Conservation (phyloP, 2,888 invertebrate species). For the Vanessa cardui region DNA sequence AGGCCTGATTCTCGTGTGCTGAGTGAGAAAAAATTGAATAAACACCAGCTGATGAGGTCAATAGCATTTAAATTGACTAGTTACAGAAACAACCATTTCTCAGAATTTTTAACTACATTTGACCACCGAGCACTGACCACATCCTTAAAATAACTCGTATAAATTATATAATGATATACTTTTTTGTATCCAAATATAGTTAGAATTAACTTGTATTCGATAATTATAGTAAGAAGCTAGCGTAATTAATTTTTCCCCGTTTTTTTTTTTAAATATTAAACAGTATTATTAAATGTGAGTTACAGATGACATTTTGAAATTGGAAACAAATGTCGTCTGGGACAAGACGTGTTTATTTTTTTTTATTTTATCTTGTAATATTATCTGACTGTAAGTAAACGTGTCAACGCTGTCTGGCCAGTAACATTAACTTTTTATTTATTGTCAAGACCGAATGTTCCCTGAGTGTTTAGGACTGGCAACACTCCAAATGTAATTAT, state of each 20-base stretch:
- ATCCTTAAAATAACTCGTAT: constrained; percentile 4
- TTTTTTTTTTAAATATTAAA: too few relatives aligned
- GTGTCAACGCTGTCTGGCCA: constrained; percentile 67
- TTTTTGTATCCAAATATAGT: background rate
- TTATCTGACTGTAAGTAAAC: constrained; percentile 60
- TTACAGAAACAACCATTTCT: constrained; percentile 21
- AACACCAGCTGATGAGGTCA: constrained; percentile 27
- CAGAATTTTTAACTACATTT: constrained; percentile 14
- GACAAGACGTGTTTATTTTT: constrained; percentile 44
- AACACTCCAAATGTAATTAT: constrained; percentile 52
- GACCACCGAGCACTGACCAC: background rate
- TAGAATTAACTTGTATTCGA: too few relatives aligned
- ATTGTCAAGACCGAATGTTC: constrained; percentile 54
- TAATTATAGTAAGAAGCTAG: too few relatives aligned
- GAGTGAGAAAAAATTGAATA: background rate
- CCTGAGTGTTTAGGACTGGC: constrained; percentile 51
- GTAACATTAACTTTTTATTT: constrained; percentile 61
- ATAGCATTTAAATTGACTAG: constrained; percentile 18
- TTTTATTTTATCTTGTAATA: constrained; percentile 45
- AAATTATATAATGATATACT: background rate
- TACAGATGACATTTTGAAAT: constrained; percentile 17
- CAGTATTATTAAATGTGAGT: background rate
- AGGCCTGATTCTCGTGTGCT: background rate
- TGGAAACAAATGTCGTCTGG: constrained; percentile 24
- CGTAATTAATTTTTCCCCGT: too few relatives aligned